phyloP scores from a whole-genome alignment of 2,113 vertebrate genomes.

The Anarhynchus alexandrinus region DNA sequence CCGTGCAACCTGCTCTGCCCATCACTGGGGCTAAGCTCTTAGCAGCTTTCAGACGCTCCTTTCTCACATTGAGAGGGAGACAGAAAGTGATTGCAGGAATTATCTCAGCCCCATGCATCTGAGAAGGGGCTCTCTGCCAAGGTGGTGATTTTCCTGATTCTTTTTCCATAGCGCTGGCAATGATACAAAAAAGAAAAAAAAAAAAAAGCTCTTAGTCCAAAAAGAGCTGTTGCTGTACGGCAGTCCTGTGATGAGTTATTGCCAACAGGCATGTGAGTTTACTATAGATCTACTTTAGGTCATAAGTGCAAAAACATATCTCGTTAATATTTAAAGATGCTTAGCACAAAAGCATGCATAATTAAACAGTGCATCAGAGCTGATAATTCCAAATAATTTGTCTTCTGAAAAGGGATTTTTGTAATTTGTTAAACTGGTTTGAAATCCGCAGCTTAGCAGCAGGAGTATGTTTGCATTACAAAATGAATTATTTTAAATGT shows the following conservation, averaged over 20 bases:
- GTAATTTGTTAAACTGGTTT: conserved; percentile 73
- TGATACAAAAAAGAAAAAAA: background rate
- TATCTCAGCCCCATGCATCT: background rate
- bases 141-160: background rate
- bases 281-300: conserved; percentile 51
- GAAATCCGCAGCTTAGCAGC: conserved; percentile 56
- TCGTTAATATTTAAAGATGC: conserved; percentile 75
- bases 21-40: background rate
- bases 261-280: conserved; percentile 48
- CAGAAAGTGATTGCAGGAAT: background rate
- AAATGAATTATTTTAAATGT: conserved; percentile 63
- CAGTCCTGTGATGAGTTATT: conserved; percentile 3
- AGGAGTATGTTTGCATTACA: conserved; percentile 49
- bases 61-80: background rate
- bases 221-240: background rate
- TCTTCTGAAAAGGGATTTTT: conserved; percentile 70
- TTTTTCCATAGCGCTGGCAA: background rate
- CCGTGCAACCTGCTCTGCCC: accelerated
- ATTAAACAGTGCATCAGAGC: conserved; percentile 69
- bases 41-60: background rate
- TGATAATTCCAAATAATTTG: conserved; percentile 71
- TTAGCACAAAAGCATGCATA: conserved; percentile 75
- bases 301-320: conserved; percentile 63
- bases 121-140: background rate
- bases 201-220: background rate